Evolutionary conservation across 1,140 invertebrate species (phyloP).

Genomic region (Ceratosolen solmsi): DNA sequence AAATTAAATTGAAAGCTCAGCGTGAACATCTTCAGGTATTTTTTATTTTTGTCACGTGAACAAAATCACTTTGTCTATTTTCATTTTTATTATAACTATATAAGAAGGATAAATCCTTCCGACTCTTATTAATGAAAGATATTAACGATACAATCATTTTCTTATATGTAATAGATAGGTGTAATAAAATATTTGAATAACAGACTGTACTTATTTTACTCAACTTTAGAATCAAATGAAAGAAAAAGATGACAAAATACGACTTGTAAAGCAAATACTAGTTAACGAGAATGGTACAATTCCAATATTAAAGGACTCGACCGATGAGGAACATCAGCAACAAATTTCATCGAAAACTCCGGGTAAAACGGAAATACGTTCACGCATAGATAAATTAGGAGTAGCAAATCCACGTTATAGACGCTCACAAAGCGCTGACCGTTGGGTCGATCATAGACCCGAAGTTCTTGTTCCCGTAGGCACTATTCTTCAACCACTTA

Average conservation of each 20-base stretch:
- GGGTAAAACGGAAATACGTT: constrained; percentile 57
- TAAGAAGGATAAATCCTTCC: too few relatives aligned
- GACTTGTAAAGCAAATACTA: constrained; percentile 73
- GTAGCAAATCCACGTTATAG: constrained; percentile 83
- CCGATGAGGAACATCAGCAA: constrained; percentile 14
- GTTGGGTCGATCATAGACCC: constrained; percentile 94
- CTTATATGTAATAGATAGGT: too few relatives aligned
- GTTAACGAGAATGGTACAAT: constrained; percentile 60
- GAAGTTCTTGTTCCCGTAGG: constrained; percentile 81
- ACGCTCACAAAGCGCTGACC: constrained; percentile 85
- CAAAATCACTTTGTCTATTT: too few relatives aligned
- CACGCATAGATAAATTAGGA: constrained; percentile 69
- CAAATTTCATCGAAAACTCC: constrained; percentile 55
- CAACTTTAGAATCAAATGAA: constrained; percentile 68
- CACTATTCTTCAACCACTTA: constrained; percentile 91
- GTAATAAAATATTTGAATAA: too few relatives aligned
- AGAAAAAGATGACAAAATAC: constrained; percentile 74
- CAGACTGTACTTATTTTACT: too few relatives aligned
- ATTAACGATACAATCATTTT: too few relatives aligned
- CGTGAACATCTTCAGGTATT: constrained; percentile 77
- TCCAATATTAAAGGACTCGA: constrained; percentile 56
- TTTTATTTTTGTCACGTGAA: background rate
- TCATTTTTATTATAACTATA: too few relatives aligned
- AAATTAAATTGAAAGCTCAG: constrained; percentile 79
- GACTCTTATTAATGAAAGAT: too few relatives aligned